Percentiles rank a stretch among this genome's conserved stretches.
Conservation (phyloP, 2,113 vertebrate genomes). For the Rhagologus leucostigma region DNA sequence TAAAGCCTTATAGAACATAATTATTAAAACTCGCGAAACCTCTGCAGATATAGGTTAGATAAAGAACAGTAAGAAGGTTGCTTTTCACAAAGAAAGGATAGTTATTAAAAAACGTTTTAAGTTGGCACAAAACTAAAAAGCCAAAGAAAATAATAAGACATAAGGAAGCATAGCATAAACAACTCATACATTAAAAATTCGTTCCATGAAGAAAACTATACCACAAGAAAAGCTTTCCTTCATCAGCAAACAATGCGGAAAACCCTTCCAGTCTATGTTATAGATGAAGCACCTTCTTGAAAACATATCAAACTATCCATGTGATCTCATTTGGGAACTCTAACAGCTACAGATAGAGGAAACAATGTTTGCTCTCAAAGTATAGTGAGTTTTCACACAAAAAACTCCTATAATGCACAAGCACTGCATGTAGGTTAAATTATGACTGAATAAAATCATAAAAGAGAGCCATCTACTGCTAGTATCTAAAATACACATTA, state of each 20-base stretch:
- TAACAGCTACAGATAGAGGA: background rate
- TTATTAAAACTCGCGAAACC: background rate
- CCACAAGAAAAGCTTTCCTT: background rate
- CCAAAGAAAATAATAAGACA: background rate
- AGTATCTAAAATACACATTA: background rate
- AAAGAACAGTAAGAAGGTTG: background rate
- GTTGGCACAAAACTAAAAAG: background rate
- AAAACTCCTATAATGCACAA: background rate
- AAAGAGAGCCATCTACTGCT: conserved; percentile 12
- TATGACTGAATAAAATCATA: background rate
- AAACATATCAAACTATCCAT: background rate
- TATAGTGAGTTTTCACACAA: background rate
- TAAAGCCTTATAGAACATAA: background rate
- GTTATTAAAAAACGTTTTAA: background rate
- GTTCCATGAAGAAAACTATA: background rate
- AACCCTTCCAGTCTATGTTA: background rate
- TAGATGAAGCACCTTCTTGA: background rate
- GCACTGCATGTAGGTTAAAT: background rate
- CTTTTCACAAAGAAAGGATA: background rate
- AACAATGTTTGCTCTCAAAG: background rate
- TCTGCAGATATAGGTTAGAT: background rate
- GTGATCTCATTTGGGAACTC: background rate
- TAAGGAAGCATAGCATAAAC: background rate
- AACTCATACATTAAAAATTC: background rate
- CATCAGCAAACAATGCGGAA: background rate